Percentiles rank a stretch among this genome's conserved stretches.
Evolutionary conservation across 2,113 vertebrate genomes (phyloP).

Genomic region (Serranochromis macrocephalus): DNA sequence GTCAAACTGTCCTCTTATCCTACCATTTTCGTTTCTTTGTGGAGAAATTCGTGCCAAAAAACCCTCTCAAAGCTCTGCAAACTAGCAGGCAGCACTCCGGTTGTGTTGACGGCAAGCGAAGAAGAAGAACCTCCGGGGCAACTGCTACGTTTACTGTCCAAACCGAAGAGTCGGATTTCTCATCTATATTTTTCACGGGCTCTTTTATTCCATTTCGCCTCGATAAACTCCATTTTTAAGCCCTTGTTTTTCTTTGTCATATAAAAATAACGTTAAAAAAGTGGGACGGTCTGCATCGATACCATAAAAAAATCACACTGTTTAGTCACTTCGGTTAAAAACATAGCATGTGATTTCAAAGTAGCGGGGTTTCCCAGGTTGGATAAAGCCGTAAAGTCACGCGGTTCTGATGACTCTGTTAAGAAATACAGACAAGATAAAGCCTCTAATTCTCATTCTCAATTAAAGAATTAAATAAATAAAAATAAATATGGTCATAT

Average conservation of each 20-base stretch:
- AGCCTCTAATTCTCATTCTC: background rate
- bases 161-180: background rate
- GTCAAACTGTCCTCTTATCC: rapidly evolving
- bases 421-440: background rate
- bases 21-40: background rate
- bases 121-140: conserved; percentile 32
- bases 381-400: background rate
- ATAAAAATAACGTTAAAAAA: background rate
- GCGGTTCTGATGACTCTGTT: background rate
- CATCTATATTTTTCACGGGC: rapidly evolving
- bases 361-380: rapidly evolving
- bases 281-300: rapidly evolving
- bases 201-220: background rate
- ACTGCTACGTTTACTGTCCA: background rate
- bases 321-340: background rate
- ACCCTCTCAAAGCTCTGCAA: rapidly evolving
- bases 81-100: background rate
- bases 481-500: background rate
- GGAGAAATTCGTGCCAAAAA: background rate
- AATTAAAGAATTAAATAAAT: background rate
- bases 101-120: background rate
- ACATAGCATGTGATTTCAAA: background rate
- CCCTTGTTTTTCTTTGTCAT: background rate
- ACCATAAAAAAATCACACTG: background rate
- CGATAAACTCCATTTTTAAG: background rate